Conservation (phyloP, 2,797 vertebrate genomes). For the Pseudomugil gertrudae region DNA sequence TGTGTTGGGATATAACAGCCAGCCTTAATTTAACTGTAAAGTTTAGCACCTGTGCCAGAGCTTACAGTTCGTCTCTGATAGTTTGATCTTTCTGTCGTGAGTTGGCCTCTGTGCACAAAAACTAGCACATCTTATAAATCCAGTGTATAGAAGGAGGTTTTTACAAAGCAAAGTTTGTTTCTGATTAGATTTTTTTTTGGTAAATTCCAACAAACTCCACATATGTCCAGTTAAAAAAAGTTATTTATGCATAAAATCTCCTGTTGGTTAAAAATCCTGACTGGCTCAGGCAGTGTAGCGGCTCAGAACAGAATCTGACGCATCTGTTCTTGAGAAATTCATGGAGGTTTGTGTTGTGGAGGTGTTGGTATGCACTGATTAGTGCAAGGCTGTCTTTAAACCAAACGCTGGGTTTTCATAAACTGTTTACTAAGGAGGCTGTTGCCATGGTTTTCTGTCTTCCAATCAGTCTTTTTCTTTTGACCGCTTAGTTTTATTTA, state of each 20-base stretch:
- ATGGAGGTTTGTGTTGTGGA: conserved; percentile 62
- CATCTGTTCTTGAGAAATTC: conserved; percentile 74
- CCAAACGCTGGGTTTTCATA: conserved; percentile 67
- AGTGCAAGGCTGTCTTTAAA: conserved; percentile 68
- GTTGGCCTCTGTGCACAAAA: background rate
- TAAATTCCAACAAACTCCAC: conserved; percentile 14
- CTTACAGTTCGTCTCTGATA: background rate
- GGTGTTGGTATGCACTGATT: conserved; percentile 81
- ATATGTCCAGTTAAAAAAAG: conserved; percentile 20
- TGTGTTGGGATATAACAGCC: conserved; percentile 9
- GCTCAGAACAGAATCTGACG: conserved; percentile 52
- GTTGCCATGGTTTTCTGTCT: conserved; percentile 77
- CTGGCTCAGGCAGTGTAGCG: conserved; percentile 39
- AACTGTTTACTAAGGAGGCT: conserved; percentile 75
- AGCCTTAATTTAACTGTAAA: conserved; percentile 3
- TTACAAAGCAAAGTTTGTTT: conserved; percentile 12
- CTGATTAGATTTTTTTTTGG: conserved; percentile 2
- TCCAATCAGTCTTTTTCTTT: conserved; percentile 67
- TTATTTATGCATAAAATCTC: conserved; percentile 29
- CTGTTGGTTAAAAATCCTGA: conserved; percentile 32
- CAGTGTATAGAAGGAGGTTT: background rate
- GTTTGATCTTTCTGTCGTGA: conserved; percentile 9
- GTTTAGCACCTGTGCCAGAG: conserved; percentile 7
- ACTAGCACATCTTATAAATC: background rate
- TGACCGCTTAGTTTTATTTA: conserved; percentile 74